Conservation (phyloP, 1,140 invertebrate genomes). For the Belonocnema kinseyi region DNA sequence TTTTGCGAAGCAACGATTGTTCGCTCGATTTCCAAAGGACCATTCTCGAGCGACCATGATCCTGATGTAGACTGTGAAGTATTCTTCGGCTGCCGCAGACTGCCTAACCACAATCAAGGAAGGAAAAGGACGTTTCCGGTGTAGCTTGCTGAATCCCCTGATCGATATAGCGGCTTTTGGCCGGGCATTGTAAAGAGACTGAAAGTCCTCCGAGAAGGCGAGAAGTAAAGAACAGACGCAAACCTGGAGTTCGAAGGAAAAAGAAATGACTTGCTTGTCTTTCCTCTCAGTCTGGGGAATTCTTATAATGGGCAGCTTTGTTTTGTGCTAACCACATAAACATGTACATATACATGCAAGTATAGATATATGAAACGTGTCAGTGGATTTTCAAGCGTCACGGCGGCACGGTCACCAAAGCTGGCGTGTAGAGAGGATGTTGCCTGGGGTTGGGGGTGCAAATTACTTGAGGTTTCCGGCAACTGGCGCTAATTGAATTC, state of each 20-base stretch:
- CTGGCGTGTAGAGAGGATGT: conserved; percentile 41
- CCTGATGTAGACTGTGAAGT: not conserved
- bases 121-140: conserved; percentile 34
- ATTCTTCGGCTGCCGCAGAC: conserved; percentile 27
- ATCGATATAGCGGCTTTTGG: conserved; percentile 45
- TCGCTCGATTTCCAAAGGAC: conserved; percentile 14
- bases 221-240: not conserved
- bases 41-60: not conserved
- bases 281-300: too few species aligned
- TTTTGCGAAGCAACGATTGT: conserved; percentile 1
- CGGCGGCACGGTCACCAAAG: conserved; percentile 47
- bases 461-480: conserved; percentile 73
- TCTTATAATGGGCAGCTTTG: too few species aligned
- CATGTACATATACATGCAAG: conserved; percentile 10
- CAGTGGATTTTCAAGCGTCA: conserved; percentile 21
- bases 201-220: conserved; percentile 30
- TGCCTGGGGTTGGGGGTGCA: conserved; percentile 56
- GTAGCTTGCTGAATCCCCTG: conserved; percentile 34
- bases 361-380: not conserved
- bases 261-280: too few species aligned
- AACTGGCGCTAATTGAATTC: conserved; percentile 73
- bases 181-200: conserved; percentile 36
- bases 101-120: conserved; percentile 13
- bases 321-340: not conserved
- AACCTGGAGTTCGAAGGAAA: not conserved